phyloP scores from a whole-genome alignment of 1,140 invertebrate genomes.

The Radopholus similis region DNA sequence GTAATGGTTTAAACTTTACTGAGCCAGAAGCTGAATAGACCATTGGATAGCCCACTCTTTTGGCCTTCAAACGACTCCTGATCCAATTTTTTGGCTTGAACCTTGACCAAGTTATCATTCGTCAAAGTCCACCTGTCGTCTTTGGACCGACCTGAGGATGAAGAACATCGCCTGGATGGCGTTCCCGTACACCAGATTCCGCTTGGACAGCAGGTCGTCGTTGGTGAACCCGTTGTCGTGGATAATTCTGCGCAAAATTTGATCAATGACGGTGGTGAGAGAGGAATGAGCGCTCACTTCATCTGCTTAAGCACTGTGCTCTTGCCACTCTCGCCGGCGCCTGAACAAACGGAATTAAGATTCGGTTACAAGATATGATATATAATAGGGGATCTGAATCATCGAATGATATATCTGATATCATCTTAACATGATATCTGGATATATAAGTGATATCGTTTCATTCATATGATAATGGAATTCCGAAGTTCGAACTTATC shows the following conservation, averaged over 20 bases:
- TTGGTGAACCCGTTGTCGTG: constrained; percentile 43
- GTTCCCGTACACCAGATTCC: constrained; percentile 46
- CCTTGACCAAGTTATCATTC: no score
- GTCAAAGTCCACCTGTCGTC: background rate
- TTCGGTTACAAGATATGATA: no score
- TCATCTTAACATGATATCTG: no score
- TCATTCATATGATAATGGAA: no score
- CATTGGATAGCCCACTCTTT: no score
- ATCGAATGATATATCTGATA: no score
- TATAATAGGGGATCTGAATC: no score
- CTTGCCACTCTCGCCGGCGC: constrained; percentile 37
- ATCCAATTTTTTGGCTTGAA: no score
- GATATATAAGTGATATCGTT: no score
- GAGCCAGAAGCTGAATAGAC: background rate
- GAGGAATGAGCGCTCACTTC: constrained; percentile 24
- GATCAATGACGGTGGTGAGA: background rate
- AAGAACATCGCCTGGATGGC: constrained; percentile 32
- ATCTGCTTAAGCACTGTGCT: constrained; percentile 41
- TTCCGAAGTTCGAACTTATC: no score
- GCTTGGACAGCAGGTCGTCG: constrained; percentile 34
- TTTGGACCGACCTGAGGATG: constrained; percentile 11
- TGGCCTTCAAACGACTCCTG: no score
- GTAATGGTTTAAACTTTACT: constrained; percentile 1
- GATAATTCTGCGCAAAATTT: constrained; percentile 37
- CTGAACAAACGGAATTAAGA: no score